Base-by-base conservation (phyloP, 2,113 vertebrate genomes). In the Pseudorasbora parva region DNA sequence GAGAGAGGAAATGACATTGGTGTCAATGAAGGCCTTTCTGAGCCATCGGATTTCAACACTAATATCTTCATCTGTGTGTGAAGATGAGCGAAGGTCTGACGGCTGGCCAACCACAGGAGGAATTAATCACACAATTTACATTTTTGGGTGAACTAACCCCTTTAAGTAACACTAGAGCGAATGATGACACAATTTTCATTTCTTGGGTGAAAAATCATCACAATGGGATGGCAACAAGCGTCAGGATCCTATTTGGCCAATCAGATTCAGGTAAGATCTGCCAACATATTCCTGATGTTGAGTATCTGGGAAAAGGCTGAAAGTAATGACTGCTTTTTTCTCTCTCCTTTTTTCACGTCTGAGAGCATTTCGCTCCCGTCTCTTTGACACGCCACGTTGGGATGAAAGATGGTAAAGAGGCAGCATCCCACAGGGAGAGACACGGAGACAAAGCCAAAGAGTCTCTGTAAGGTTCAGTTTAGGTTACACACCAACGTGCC, bases 171-270 rank as follows among this genome's bases (percentile, higher is more conserved):
- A 30, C 30, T n/a, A n/a, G 30, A 3, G 30, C 30, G 3, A 30
- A 30, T 30, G 30, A 30, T 30, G 30, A 30, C n/a, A n/a, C n/a
- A n/a, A n/a, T n/a, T n/a, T n/a, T n/a, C n/a, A n/a, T n/a, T n/a
- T n/a, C n/a, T n/a, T n/a, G n/a, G 3, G 30, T 30, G 33, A 37
- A 88, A 89, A 82, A 86, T 81, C 69, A 85, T 88, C 89, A 92
- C 89, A 84, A 85, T 84, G 78, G 83, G 88, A 89, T 82, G 88
- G 93, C 91, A 93, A 94, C 93, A 94, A 90, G 78, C 88, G 86
- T 91, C 86, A 88, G 92, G 92, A 89, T 89, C 93, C 91, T 89
- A 87, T 72, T 1, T 73, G 88, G 84, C 92, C 91, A 92, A 93
- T 93, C 91, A 91, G 88, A 84, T 89, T 88, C 73, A 80, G 19